Percentiles rank a stretch among this genome's conserved stretches.
Conservation (phyloP, 64 coral and sea anemone genomes). For the Pachyseris speciosa region DNA sequence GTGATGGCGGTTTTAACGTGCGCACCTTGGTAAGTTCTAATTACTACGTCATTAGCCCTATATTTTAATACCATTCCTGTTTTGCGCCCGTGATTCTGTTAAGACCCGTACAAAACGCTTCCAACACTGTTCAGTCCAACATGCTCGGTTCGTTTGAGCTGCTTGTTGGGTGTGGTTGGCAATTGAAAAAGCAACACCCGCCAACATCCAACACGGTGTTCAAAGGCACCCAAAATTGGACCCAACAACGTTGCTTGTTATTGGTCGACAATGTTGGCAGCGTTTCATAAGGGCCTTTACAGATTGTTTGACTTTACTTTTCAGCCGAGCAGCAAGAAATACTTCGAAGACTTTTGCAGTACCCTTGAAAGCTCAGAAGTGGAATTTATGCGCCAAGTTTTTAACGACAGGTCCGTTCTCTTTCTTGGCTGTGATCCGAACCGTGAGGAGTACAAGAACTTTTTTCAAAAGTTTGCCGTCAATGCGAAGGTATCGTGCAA, state of each 20-base stretch:
- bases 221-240: no score
- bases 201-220: no score
- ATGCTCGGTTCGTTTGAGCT: no score
- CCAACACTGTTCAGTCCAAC: no score
- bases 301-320: not conserved
- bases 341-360: slow-evolving; percentile 57
- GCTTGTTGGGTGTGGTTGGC: no score
- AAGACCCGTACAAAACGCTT: no score
- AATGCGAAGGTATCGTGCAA: slow-evolving; percentile 49
- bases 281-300: no score
- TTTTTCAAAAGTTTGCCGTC: slow-evolving; percentile 66
- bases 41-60: not conserved
- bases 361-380: slow-evolving; percentile 53
- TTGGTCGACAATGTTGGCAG: no score
- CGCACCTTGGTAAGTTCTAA: not conserved
- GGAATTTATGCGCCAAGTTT: slow-evolving; percentile 47
- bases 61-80: not conserved
- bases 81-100: no score
- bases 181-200: no score
- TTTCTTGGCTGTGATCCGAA: slow-evolving; percentile 72
- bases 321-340: slow-evolving; percentile 63
- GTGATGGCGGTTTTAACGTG: slow-evolving; percentile 67
- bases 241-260: no score
- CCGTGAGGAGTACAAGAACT: slow-evolving; percentile 42
- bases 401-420: slow-evolving; percentile 71